A percentile compares a stretch with the other conserved stretches of the same genome.
Evolutionary conservation across 2,113 vertebrate species (phyloP).

Genomic region (Dipodomys ordii): DNA sequence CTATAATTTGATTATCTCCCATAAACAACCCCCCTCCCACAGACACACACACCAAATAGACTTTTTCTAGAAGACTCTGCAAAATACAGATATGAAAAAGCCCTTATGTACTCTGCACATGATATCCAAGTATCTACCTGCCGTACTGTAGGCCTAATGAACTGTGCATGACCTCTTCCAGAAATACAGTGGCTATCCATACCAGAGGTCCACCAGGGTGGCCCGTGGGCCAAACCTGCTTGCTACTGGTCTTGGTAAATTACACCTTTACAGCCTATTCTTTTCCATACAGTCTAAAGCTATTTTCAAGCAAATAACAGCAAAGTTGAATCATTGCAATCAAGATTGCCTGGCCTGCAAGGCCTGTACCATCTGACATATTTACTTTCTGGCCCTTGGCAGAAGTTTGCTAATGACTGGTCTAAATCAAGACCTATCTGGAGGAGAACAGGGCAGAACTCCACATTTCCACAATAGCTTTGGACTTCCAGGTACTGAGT

Average conservation of each 20-base stretch:
- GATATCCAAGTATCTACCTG: not conserved
- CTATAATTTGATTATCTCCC: not conserved
- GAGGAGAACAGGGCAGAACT: not conserved
- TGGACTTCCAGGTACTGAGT: not conserved
- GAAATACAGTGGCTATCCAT: not conserved
- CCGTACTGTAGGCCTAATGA: not conserved
- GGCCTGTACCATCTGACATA: constrained; percentile 13
- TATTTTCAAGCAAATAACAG: not conserved
- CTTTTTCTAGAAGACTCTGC: constrained; percentile 1
- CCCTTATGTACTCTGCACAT: not conserved
- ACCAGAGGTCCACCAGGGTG: not conserved
- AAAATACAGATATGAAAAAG: constrained; percentile 40
- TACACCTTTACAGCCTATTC: not conserved
- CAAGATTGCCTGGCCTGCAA: not conserved
- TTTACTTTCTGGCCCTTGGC: not conserved
- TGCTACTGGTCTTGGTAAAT: not conserved
- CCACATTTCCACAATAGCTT: not conserved
- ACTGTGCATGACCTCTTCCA: not conserved
- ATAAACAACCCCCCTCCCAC: too few relatives aligned
- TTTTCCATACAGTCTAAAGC: not conserved
- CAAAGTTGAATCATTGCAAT: not conserved
- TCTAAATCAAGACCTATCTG: not conserved
- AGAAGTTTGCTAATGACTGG: not conserved
- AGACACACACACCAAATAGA: not conserved
- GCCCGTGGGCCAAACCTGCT: not conserved